phyloP scores from a whole-genome alignment of 1,140 invertebrate species.

The Bombus huntii region DNA sequence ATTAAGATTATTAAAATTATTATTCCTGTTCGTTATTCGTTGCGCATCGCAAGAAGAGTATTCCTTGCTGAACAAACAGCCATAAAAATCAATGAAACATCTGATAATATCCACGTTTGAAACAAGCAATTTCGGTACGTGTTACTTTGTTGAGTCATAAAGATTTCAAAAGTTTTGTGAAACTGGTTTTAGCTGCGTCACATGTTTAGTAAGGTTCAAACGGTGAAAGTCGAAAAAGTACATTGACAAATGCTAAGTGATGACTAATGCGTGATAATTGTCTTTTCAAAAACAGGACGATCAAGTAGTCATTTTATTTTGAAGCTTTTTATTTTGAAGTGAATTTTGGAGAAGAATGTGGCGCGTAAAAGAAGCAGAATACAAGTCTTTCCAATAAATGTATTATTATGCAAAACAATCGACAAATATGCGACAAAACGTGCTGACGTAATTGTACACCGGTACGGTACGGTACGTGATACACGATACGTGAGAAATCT shows the following conservation, averaged over 20 bases:
- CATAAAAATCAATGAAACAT: not conserved
- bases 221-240: slow-evolving; percentile 28
- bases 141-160: slow-evolving; percentile 10
- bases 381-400: no score
- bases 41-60: not conserved
- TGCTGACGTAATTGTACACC: not conserved
- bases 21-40: not conserved
- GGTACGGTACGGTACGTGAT: slow-evolving; percentile 17
- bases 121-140: not conserved
- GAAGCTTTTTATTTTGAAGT: no score
- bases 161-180: slow-evolving; percentile 2
- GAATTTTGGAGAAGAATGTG: no score
- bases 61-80: not conserved
- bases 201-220: not conserved
- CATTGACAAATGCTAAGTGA: not conserved
- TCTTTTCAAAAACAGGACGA: not conserved
- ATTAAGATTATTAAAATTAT: slow-evolving; percentile 5
- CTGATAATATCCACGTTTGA: not conserved
- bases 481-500: slow-evolving; percentile 51
- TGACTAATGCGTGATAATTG: not conserved
- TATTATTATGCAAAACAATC: no score
- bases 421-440: not conserved
- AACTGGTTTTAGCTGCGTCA: slow-evolving; percentile 38
- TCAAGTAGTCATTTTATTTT: no score
- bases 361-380: no score